Evolutionary conservation across 2,797 vertebrate species (phyloP), one percentile per base, ranked within the genome.

Genomic region (Pogonophryne albipinna): DNA sequence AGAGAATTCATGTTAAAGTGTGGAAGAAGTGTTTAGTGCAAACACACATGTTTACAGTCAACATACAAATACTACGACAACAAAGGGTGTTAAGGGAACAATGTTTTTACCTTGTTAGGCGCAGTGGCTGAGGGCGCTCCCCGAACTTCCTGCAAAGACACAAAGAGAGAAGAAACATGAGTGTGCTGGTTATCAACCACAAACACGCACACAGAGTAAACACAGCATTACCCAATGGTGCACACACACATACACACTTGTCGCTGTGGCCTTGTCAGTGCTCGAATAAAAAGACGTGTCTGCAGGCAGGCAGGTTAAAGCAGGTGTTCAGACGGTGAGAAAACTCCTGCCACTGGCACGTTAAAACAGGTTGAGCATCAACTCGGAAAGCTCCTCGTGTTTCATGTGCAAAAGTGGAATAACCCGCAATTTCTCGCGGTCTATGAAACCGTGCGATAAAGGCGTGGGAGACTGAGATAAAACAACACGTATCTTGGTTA

Each of bases 51-150:
- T 13, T 2, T 49, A 31, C 2, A 20, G 10, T 62, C 11, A 17
- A 14, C 19, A 34, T 0, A 58, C 56, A 81, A 80, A 71, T 16
- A 67, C 47, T 6, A 61, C 56, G 45, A 71, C 46, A 67, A 73
- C 44, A 76, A 50, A 58, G n/a, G 15, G 19, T 46, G 57, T 55
- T 38, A 46, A 52, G 51, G 53, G 46, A 38, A 6, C 6, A 38
- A 38, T 38, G 8, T 38, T 38, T 38, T 1, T 38, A 99, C 98
- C 97, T 98, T 76, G 98, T 99, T 79, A 99, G 98, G 91, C 97
- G 97, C 93, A 98, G 99, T 87, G 98, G 97, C 95, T 98, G 98
- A 96, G 97, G 98, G 95, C 96, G 96, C 96, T 99, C 98, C 96
- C 98, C 98, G 91, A 98, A 99, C 96, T 99, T 99, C 96, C 98